phyloP scores from a whole-genome alignment of 2,888 invertebrate species.

The Drosophila colorata region DNA sequence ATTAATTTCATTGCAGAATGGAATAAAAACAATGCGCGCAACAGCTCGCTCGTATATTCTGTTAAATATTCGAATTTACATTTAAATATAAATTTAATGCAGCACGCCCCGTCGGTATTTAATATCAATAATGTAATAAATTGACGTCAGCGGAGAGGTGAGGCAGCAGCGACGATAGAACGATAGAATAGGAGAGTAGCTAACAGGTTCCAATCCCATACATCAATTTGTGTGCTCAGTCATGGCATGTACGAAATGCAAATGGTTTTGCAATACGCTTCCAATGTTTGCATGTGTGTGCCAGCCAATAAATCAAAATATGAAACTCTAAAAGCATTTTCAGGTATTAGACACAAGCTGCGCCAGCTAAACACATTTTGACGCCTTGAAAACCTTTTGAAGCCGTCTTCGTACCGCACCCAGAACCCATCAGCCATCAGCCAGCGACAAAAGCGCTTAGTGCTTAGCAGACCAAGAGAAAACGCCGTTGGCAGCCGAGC shows the following conservation, averaged over 20 bases:
- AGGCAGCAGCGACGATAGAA: not conserved
- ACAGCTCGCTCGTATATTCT: constrained; percentile 16
- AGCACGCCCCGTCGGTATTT: constrained; percentile 42
- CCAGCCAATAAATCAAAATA: constrained; percentile 75
- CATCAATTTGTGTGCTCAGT: constrained; percentile 64
- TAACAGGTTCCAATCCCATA: constrained; percentile 51
- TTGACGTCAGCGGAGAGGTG: constrained; percentile 29
- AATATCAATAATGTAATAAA: constrained; percentile 73
- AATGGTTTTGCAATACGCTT: constrained; percentile 60
- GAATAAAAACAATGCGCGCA: constrained; percentile 24
- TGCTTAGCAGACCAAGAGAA: constrained; percentile 66
- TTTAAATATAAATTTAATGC: constrained; percentile 44
- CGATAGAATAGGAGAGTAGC: constrained; percentile 4
- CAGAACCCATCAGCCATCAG: constrained; percentile 10
- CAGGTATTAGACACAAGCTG: constrained; percentile 66
- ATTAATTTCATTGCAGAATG: constrained; percentile 39
- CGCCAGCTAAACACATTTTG: constrained; percentile 53
- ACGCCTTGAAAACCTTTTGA: constrained; percentile 57
- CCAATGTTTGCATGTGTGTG: constrained; percentile 19
- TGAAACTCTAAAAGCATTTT: constrained; percentile 75
- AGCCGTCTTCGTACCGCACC: constrained; percentile 39
- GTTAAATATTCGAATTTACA: constrained; percentile 29
- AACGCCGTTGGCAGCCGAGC: constrained; percentile 66
- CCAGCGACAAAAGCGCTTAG: constrained; percentile 73
- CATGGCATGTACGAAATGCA: constrained; percentile 62